phyloP scores from a whole-genome alignment of 2,797 vertebrate genomes.

The Meda fulgida region DNA sequence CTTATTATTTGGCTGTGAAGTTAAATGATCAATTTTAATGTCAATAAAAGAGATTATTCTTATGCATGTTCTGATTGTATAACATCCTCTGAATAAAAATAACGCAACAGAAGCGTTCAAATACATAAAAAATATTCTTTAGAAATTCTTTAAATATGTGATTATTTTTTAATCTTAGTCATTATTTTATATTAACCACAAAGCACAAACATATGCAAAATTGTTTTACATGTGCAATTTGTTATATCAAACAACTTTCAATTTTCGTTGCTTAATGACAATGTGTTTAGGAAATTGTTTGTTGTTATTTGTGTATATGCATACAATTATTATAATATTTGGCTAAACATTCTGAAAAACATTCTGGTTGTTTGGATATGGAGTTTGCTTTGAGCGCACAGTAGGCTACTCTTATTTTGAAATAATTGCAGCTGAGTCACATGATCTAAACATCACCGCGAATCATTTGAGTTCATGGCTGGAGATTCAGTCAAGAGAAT shows the following conservation, averaged over 20 bases:
- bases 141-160: not conserved
- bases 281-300: not conserved
- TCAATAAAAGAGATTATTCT: not conserved
- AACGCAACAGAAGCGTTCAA: not conserved
- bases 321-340: not conserved
- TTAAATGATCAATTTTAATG: not conserved
- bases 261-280: not conserved
- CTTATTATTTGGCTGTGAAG: slow-evolving; percentile 45
- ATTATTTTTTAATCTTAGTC: not conserved
- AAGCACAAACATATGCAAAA: not conserved
- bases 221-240: not conserved
- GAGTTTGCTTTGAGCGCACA: not conserved
- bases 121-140: not conserved
- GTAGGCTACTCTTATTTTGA: slow-evolving; percentile 38
- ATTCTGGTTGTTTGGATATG: not conserved
- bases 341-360: not conserved
- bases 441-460: slow-evolving; percentile 48
- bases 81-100: not conserved
- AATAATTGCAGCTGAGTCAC: slow-evolving; percentile 13
- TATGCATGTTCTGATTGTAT: not conserved
- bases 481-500: not conserved
- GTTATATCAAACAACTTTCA: too few relatives aligned
- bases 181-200: not conserved
- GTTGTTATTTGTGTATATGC: not conserved
- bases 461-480: slow-evolving; percentile 34